Percentiles rank a stretch among this genome's conserved stretches.
Conservation (phyloP, 2,888 invertebrate genomes). For the Ditula angustiorana region DNA sequence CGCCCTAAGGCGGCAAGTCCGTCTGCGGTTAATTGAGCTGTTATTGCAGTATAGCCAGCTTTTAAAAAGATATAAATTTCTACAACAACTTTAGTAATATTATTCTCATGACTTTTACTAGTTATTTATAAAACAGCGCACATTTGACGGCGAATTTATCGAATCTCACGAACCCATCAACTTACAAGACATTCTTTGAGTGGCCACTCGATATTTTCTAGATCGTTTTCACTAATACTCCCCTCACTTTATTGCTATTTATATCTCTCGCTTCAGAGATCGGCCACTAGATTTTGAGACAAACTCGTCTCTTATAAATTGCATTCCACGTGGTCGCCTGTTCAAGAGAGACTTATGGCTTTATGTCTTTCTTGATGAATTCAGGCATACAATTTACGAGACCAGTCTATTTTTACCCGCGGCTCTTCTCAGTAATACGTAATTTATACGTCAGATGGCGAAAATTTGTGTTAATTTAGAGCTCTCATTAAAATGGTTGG, state of each 20-base stretch:
- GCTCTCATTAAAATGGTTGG: slow-evolving; percentile 28
- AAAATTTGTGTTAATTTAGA: slow-evolving; percentile 29
- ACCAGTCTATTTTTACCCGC: slow-evolving; percentile 36
- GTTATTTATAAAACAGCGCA: no score
- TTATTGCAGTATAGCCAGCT: neutral
- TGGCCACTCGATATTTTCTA: slow-evolving; percentile 34
- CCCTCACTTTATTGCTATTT: slow-evolving; percentile 34
- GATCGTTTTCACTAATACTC: slow-evolving; percentile 45
- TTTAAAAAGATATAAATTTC: neutral
- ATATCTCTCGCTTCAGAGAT: slow-evolving; percentile 57
- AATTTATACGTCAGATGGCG: slow-evolving; percentile 17
- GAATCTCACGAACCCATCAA: slow-evolving; percentile 26
- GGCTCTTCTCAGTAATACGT: slow-evolving; percentile 20
- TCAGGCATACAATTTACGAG: slow-evolving; percentile 53
- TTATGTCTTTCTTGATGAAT: slow-evolving; percentile 73
- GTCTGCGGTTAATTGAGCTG: slow-evolving; percentile 7
- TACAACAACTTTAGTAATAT: no score
- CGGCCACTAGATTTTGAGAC: slow-evolving; percentile 70
- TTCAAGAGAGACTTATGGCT: slow-evolving; percentile 69
- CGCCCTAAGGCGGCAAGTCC: neutral
- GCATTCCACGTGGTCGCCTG: slow-evolving; percentile 70
- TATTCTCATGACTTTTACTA: no score
- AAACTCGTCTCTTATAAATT: slow-evolving; percentile 73
- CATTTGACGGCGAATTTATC: slow-evolving; percentile 17
- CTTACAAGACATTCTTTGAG: neutral